These are phyloP conservation scores for Ganaspis sp. DNA, from an alignment of 1,140 invertebrate genomes.

Conservation along the genomic window DNA sequence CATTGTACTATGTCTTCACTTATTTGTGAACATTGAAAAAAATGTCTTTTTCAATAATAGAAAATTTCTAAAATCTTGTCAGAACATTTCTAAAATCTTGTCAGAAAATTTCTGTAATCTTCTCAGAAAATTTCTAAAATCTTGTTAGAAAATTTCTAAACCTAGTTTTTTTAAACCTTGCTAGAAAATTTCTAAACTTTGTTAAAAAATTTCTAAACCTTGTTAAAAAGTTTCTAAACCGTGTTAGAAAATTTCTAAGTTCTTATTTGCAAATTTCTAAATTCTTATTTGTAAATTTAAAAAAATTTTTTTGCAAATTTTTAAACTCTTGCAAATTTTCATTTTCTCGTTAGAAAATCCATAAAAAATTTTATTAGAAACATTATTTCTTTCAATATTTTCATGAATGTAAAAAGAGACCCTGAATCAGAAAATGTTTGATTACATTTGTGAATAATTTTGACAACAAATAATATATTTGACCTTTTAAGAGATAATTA, in stretches of 20 bases:
- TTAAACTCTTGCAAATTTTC: no score
- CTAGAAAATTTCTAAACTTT: no score
- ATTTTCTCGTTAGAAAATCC: no score
- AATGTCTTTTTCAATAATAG: background rate
- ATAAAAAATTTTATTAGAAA: no score
- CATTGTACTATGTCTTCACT: conserved; percentile 60
- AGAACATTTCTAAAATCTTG: no score
- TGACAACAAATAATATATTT: conserved; percentile 9
- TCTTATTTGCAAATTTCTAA: no score
- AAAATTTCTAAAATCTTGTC: no score
- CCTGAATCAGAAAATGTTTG: conserved; percentile 53
- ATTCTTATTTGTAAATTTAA: no score
- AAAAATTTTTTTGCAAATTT: no score
- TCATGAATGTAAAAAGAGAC: conserved; percentile 52
- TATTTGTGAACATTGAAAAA: conserved; percentile 40
- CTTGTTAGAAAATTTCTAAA: background rate
- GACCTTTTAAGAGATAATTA: conserved; percentile 40
- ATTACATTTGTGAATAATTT: background rate
- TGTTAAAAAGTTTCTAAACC: background rate
- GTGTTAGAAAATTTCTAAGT: no score
- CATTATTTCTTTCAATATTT: conserved; percentile 32
- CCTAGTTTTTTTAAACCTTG: background rate
- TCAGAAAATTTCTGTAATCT: no score
- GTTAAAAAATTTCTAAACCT: background rate
- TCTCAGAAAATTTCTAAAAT: no score